Evolutionary conservation across 30 jellyfish, hydroid and myxozoan genomes (phyloP).

Genomic region (Sanderia malayensis): DNA sequence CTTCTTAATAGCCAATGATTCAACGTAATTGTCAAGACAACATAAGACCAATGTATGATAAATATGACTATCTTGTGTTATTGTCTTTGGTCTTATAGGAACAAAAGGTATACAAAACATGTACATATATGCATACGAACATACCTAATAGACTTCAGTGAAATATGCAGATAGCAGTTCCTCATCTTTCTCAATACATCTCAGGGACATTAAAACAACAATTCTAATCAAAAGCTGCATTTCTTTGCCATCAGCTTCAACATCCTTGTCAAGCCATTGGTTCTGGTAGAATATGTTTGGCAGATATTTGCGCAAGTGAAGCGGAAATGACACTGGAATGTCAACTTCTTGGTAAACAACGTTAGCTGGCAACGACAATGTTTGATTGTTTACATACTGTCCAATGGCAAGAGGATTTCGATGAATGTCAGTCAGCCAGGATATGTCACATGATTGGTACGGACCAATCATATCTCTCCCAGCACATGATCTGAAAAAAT

Average conservation of each 20-base stretch:
- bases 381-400: conserved; percentile 64
- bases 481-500: conserved; percentile 33
- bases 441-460: conserved; percentile 29
- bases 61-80: no score
- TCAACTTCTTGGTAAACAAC: conserved; percentile 68
- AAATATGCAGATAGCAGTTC: conserved; percentile 66
- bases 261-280: conserved; percentile 13
- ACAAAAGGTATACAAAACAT: no score
- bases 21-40: no score
- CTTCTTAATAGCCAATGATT: no score
- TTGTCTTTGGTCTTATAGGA: no score
- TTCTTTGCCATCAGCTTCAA: neutral
- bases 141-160: conserved; percentile 59
- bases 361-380: conserved; percentile 49
- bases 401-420: conserved; percentile 73
- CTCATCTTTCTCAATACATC: conserved; percentile 38
- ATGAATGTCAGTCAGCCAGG: conserved; percentile 23
- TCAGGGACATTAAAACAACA: conserved; percentile 52
- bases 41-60: no score
- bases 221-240: conserved; percentile 22
- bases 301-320: conserved; percentile 35
- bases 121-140: no score
- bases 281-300: conserved; percentile 57
- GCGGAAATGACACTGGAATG: conserved; percentile 52
- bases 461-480: conserved; percentile 46